Conservation (phyloP, 1,140 invertebrate genomes). For the Pentalonia nigronervosa region DNA sequence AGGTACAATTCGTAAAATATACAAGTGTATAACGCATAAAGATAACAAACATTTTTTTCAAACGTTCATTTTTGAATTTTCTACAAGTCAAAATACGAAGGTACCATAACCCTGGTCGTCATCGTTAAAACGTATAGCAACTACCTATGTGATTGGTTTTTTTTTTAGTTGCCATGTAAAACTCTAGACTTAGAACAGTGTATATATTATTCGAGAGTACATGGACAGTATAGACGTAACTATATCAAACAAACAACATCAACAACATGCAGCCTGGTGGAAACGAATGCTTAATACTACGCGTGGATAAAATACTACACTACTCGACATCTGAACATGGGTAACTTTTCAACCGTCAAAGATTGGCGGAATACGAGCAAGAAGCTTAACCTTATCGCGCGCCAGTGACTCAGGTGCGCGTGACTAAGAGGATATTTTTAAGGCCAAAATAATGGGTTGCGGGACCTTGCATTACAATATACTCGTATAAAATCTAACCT, state of each 20-base stretch:
- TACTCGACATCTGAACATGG: neutral
- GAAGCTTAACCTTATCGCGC: neutral
- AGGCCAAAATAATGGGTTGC: neutral
- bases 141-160: neutral
- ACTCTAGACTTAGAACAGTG: neutral
- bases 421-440: constrained; percentile 3
- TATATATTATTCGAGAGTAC: neutral
- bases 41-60: neutral
- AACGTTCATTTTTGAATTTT: neutral
- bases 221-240: neutral
- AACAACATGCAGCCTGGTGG: neutral
- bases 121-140: neutral
- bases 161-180: neutral
- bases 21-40: neutral
- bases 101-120: neutral
- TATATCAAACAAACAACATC: neutral
- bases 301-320: neutral
- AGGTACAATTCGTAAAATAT: neutral
- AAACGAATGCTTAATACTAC: neutral
- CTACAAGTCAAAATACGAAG: neutral
- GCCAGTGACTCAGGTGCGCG: neutral
- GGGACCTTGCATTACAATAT: neutral
- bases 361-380: neutral
- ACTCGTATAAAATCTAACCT: neutral
- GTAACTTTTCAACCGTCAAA: neutral